These are phyloP conservation scores for Parauchenoglanis punctatus DNA, from an alignment of 2,797 vertebrate genomes.

Conservation along the genomic window DNA sequence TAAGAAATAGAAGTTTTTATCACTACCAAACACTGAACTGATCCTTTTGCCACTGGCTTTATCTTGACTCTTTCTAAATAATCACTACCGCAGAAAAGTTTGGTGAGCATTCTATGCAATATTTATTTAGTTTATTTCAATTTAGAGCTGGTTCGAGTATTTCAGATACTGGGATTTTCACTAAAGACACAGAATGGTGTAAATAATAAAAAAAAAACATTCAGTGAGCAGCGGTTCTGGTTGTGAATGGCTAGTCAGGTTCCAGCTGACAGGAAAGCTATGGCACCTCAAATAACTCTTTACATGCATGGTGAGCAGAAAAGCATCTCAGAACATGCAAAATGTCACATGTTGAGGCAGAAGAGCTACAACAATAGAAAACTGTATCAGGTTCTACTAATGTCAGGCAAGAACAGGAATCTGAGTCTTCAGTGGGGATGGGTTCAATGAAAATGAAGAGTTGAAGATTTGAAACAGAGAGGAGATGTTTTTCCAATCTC, in stretches of 20 bases:
- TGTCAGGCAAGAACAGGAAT: background rate
- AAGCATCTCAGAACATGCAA: background rate
- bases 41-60: background rate
- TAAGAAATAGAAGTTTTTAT: slow-evolving; percentile 47
- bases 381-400: background rate
- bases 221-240: background rate
- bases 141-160: background rate
- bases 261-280: background rate
- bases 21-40: background rate
- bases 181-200: background rate
- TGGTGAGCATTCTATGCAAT: background rate
- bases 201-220: background rate
- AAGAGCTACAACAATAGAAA: background rate
- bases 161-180: background rate
- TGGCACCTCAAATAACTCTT: background rate
- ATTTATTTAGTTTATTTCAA: background rate
- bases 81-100: too few species aligned
- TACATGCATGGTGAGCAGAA: background rate
- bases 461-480: background rate
- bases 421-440: background rate
- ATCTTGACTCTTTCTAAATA: background rate
- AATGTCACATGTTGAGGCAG: background rate
- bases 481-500: background rate
- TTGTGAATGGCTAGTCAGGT: background rate
- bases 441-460: too few species aligned